Percentiles rank a stretch among this genome's conserved stretches.
phyloP scores from a whole-genome alignment of 1,140 invertebrate species.

The Anagrus nilaparvatae region DNA sequence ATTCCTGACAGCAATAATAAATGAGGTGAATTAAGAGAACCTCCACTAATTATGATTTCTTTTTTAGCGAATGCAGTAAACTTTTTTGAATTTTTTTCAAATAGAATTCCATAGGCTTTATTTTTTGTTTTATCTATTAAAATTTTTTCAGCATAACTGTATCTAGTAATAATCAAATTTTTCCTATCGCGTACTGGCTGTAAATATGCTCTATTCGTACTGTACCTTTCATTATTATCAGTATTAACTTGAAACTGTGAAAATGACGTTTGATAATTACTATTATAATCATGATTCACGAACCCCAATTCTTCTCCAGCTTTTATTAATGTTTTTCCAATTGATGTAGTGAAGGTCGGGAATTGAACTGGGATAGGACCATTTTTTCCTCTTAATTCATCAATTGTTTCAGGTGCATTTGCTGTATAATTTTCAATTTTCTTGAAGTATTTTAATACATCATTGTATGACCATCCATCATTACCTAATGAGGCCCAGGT shows the following conservation, averaged over 20 bases:
- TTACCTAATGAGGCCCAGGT: constrained; percentile 43
- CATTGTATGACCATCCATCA: constrained; percentile 48
- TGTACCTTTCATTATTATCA: constrained; percentile 50
- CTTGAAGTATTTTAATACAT: constrained; percentile 43
- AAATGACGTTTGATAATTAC: constrained; percentile 39
- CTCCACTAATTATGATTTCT: constrained; percentile 59
- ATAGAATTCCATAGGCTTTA: constrained; percentile 5
- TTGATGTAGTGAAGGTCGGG: neutral
- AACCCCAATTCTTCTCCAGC: neutral
- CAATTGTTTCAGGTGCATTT: neutral
- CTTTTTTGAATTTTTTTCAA: constrained; percentile 26
- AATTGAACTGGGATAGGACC: neutral
- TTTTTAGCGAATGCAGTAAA: constrained; percentile 18
- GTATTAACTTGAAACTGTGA: constrained; percentile 45
- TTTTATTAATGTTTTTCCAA: neutral
- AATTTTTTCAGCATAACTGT: constrained; percentile 50
- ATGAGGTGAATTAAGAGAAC: constrained; percentile 61
- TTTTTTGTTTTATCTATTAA: constrained; percentile 39
- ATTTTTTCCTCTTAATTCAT: neutral
- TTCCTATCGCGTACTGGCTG: constrained; percentile 52
- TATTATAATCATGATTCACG: neutral
- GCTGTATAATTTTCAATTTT: constrained; percentile 34
- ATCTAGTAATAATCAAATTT: constrained; percentile 58
- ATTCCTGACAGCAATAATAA: constrained; percentile 60
- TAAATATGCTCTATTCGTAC: constrained; percentile 58